These are phyloP conservation scores for Andrena dorsata DNA, from an alignment of 2,888 invertebrate species.

Conservation along the genomic window DNA sequence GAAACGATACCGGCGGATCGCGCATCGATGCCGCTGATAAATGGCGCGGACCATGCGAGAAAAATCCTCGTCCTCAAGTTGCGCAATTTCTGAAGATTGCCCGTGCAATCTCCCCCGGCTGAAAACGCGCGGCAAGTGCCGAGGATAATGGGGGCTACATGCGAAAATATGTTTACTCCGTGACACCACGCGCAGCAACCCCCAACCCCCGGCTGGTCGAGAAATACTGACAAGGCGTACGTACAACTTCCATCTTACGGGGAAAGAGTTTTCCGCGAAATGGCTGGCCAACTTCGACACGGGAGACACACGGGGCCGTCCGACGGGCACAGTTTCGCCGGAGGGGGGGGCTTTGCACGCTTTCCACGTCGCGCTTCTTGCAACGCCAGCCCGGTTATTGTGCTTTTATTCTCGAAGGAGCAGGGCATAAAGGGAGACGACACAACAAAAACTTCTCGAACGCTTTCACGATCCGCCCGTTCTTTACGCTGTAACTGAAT, in stretches of 20 bases:
- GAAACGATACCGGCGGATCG: constrained; percentile 31
- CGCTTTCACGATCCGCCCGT: constrained; percentile 21
- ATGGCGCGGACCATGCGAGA: constrained; percentile 37
- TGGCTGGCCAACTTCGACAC: constrained; percentile 34
- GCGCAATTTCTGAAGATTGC: constrained; percentile 60
- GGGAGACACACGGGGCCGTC: constrained; percentile 21
- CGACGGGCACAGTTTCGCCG: constrained; percentile 16
- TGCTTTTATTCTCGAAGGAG: constrained; percentile 29
- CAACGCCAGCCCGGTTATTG: constrained; percentile 12
- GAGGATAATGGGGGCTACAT: constrained; percentile 21
- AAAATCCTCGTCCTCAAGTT: constrained; percentile 41
- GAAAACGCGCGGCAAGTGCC: constrained; percentile 22
- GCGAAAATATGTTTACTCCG: constrained; percentile 59
- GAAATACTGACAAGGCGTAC: neutral
- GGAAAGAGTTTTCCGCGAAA: constrained; percentile 39
- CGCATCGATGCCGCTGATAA: constrained; percentile 53
- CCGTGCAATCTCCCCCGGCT: constrained; percentile 43
- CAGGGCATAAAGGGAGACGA: constrained; percentile 5
- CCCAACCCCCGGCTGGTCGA: neutral
- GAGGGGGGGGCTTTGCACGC: constrained; percentile 6
- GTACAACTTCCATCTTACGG: neutral
- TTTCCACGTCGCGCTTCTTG: constrained; percentile 7
- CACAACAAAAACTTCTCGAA: constrained; percentile 18
- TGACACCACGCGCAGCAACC: constrained; percentile 6
- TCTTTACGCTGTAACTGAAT: constrained; percentile 43